Base-by-base conservation (phyloP, 2,888 invertebrate genomes). In the Epistrophe grossulariae region DNA sequence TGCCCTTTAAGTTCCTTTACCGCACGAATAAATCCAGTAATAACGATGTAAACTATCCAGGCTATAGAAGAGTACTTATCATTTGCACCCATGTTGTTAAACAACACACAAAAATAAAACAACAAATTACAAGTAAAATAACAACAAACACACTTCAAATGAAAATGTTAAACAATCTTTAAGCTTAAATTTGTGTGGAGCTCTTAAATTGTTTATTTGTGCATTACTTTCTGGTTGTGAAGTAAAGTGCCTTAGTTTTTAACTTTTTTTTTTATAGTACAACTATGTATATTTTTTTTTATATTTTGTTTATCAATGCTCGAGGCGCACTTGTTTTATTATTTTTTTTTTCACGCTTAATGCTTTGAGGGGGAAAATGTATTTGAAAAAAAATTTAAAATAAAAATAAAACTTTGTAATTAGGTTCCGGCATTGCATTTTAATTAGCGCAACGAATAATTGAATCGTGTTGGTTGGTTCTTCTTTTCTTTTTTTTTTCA, bases 381-480 rank as follows among this genome's bases (percentile, higher is more conserved):
- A 66, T 66, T 48, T 31, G 31, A 64, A 66, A 66, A 31, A 28
- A 45, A 28, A 13, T 8, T 11, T 4, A 40, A 40, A 40, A 40
- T 40, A 13, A n/a, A 66, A 66, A 48, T 31, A 66, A 50, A 66
- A 55, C 24, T 66, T 48, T 50, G 48, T 66, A 35, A 48, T 66
- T 66, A 66, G 77, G 80, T 77, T 81, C 81, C 73, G 68, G 68
- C 59, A 78, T 57, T 73, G 81, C 70, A 78, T 81, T 77, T 81
- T 73, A 85, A 85, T 80, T 72, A 77, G 71, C 71, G 19, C 62
- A 77, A 80, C 60, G 81, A 84, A 55, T 66, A 68, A 81, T 73
- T 73, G 72, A 80, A 79, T 62, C 62, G 43, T 62, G 43, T 62
- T 64, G n/a, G 40, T 50, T 60, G 48, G 45, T 64, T 59, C 4